Conservation (phyloP, 2,797 vertebrate genomes). For the Melanotaenia parkinsoni region DNA sequence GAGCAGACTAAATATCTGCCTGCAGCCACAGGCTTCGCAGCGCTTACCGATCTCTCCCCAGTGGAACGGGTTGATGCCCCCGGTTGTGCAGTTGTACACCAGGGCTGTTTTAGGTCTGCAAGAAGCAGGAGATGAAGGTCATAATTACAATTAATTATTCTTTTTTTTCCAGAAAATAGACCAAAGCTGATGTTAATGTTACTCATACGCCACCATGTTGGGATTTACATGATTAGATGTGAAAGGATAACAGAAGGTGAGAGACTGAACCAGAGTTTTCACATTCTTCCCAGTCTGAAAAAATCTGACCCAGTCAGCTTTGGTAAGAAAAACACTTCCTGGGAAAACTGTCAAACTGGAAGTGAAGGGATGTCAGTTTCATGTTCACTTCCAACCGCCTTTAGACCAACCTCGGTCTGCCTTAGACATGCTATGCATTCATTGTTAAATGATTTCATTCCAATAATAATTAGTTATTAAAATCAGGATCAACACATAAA, state of each 20-base stretch:
- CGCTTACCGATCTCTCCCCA: slow-evolving; percentile 92
- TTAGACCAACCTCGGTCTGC: no score
- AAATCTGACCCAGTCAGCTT: slow-evolving; percentile 4
- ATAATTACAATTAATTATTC: not conserved
- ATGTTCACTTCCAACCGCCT: not conserved
- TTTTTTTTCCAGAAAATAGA: not conserved
- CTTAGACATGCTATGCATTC: no score
- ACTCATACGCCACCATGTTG: not conserved
- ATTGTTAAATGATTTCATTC: no score
- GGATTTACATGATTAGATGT: not conserved
- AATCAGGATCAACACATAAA: no score
- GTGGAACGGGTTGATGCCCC: slow-evolving; percentile 91
- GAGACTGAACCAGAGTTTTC: not conserved
- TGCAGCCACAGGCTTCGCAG: slow-evolving; percentile 17
- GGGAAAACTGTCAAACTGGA: slow-evolving; percentile 9
- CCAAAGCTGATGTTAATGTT: not conserved
- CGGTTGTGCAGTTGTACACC: slow-evolving; percentile 95
- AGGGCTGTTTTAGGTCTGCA: slow-evolving; percentile 86
- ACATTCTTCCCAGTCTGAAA: not conserved
- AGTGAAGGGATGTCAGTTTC: not conserved
- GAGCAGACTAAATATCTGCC: slow-evolving; percentile 9
- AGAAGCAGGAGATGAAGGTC: slow-evolving; percentile 33
- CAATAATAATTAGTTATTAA: no score
- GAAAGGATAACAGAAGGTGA: not conserved
- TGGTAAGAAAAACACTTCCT: slow-evolving; percentile 6